phyloP scores from a whole-genome alignment of 1,140 invertebrate species.

The Drosophila teissieri region DNA sequence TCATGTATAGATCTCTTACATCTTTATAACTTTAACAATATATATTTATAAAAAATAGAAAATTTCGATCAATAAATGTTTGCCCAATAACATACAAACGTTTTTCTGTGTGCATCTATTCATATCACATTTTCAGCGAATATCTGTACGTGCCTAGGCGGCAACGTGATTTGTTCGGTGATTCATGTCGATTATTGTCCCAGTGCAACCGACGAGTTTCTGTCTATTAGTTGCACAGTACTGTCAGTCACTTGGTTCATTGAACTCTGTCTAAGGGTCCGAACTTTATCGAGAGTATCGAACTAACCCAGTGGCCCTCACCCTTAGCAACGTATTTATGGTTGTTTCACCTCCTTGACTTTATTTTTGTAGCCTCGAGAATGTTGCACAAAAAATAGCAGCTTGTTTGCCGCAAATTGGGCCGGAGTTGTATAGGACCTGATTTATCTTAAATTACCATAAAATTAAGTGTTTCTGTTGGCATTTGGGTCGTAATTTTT shows the following conservation, averaged over 20 bases:
- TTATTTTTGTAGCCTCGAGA: constrained; percentile 32
- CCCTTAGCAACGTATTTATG: constrained; percentile 27
- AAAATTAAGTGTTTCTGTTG: constrained; percentile 38
- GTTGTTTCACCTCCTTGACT: constrained; percentile 12
- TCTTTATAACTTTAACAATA: no score
- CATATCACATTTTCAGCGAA: constrained; percentile 40
- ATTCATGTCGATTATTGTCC: constrained; percentile 52
- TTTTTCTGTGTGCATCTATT: background rate
- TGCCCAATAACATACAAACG: background rate
- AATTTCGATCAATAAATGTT: no score
- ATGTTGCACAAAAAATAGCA: constrained; percentile 27
- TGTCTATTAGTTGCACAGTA: constrained; percentile 4
- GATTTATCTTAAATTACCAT: constrained; percentile 42
- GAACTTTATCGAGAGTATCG: constrained; percentile 42
- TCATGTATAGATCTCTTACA: no score
- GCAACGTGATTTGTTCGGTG: constrained; percentile 61
- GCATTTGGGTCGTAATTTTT: background rate
- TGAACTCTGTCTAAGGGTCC: constrained; percentile 49
- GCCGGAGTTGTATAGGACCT: constrained; percentile 21
- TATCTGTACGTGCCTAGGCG: constrained; percentile 63
- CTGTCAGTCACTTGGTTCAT: constrained; percentile 44
- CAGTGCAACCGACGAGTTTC: constrained; percentile 5
- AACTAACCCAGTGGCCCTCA: constrained; percentile 56
- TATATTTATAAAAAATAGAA: no score
- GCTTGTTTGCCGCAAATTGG: constrained; percentile 15